Conservation (phyloP, 2,888 invertebrate genomes). For the Stratiomys singularior region DNA sequence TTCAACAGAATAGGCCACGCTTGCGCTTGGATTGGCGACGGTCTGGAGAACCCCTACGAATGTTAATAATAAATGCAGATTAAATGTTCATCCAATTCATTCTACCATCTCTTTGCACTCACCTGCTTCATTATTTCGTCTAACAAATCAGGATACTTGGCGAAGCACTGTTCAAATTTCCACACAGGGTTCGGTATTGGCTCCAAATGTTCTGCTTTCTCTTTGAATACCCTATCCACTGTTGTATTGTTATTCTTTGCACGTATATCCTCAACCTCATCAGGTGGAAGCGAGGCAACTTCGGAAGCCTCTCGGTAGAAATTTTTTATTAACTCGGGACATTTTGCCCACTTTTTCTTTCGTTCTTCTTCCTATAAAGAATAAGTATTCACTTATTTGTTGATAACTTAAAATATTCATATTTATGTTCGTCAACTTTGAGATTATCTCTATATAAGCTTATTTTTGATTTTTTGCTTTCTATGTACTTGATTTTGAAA, state of each 20-base stretch:
- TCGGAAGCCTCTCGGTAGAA: conserved; percentile 84
- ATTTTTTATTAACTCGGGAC: conserved; percentile 78
- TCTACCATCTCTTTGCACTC: background rate
- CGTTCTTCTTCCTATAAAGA: conserved; percentile 67
- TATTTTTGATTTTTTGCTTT: too few species aligned
- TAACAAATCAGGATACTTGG: conserved; percentile 84
- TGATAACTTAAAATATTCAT: too few species aligned
- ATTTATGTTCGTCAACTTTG: too few species aligned
- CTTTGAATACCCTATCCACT: conserved; percentile 74
- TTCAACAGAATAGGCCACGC: conserved; percentile 93
- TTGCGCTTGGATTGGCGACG: conserved; percentile 93
- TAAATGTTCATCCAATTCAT: background rate
- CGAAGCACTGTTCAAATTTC: conserved; percentile 86
- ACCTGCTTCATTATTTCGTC: conserved; percentile 79
- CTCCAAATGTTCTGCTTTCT: conserved; percentile 59
- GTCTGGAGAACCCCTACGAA: conserved; percentile 74
- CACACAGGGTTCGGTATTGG: conserved; percentile 64
- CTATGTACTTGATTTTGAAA: too few species aligned
- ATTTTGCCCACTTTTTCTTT: conserved; percentile 72
- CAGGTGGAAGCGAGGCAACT: conserved; percentile 73
- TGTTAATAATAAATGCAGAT: background rate
- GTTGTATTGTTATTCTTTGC: conserved; percentile 77
- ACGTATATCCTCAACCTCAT: conserved; percentile 74
- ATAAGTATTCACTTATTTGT: too few species aligned
- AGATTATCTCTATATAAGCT: too few species aligned